These are phyloP conservation scores for Chaetophractus vellerosus DNA, from an alignment of 2,797 vertebrate species.

Conservation along the genomic window DNA sequence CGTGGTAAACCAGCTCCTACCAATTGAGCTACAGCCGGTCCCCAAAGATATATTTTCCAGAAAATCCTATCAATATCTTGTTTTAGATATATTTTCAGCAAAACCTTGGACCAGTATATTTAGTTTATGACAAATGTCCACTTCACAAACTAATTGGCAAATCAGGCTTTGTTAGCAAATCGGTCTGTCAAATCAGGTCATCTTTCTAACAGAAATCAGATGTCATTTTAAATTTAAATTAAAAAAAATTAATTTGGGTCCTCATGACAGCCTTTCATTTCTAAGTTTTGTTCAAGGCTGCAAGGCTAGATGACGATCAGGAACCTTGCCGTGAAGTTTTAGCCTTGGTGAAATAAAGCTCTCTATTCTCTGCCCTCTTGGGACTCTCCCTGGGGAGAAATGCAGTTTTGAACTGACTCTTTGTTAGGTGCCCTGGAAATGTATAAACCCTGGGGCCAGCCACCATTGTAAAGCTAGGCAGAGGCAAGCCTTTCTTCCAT, in stretches of 20 bases:
- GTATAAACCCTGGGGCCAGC: not conserved
- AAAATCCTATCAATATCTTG: not conserved
- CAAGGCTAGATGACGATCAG: not conserved
- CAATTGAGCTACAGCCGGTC: too few relatives aligned
- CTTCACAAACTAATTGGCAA: not conserved
- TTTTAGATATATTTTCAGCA: too few relatives aligned
- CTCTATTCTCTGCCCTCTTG: accelerated
- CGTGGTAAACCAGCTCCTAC: too few relatives aligned
- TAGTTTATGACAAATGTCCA: too few relatives aligned
- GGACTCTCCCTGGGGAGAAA: not conserved
- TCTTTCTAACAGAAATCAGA: not conserved
- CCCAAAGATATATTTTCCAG: too few relatives aligned
- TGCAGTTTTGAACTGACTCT: not conserved
- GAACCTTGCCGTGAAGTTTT: not conserved
- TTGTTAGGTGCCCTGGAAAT: not conserved
- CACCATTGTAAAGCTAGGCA: too few relatives aligned
- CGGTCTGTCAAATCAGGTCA: not conserved
- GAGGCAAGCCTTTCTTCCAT: not conserved
- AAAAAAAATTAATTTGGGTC: not conserved
- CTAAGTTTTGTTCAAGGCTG: not conserved
- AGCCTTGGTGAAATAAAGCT: too few relatives aligned
- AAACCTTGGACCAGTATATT: too few relatives aligned
- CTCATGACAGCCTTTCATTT: accelerated
- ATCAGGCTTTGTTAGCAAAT: not conserved
- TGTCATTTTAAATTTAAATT: not conserved